Percentiles rank a stretch among this genome's conserved stretches.
phyloP scores from a whole-genome alignment of 2,888 invertebrate species.

The Scrobipalpa atriplicella region DNA sequence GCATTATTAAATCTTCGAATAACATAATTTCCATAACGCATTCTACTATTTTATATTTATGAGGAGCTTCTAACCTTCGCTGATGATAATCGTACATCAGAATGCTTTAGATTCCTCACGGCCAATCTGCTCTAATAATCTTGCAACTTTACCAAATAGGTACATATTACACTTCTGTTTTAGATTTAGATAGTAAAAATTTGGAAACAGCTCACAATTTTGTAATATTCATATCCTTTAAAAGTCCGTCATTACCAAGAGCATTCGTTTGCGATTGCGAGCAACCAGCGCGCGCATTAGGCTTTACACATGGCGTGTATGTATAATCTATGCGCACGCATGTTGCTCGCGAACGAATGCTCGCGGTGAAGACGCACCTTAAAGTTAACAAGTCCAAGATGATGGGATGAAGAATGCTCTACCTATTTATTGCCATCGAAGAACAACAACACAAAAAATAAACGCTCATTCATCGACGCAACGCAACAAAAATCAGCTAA shows the following conservation, averaged over 20 bases:
- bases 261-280: too few species aligned
- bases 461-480: background rate
- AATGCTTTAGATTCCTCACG: background rate
- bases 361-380: background rate
- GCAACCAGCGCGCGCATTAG: too few species aligned
- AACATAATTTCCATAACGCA: background rate
- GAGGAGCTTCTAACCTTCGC: background rate
- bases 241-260: too few species aligned
- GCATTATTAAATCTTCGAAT: too few species aligned
- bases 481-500: background rate
- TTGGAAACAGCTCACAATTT: background rate
- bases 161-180: background rate
- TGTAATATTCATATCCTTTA: background rate
- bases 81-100: background rate
- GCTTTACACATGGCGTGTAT: background rate
- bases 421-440: too few species aligned
- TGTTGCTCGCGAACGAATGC: background rate
- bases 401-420: too few species aligned
- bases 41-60: background rate
- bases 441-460: too few species aligned
- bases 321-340: too few species aligned
- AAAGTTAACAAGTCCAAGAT: too few species aligned
- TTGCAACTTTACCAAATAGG: background rate
- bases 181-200: background rate
- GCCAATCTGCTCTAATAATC: constrained; percentile 7